phyloP scores from a whole-genome alignment of 2,113 vertebrate genomes.

The Eolophus roseicapilla region DNA sequence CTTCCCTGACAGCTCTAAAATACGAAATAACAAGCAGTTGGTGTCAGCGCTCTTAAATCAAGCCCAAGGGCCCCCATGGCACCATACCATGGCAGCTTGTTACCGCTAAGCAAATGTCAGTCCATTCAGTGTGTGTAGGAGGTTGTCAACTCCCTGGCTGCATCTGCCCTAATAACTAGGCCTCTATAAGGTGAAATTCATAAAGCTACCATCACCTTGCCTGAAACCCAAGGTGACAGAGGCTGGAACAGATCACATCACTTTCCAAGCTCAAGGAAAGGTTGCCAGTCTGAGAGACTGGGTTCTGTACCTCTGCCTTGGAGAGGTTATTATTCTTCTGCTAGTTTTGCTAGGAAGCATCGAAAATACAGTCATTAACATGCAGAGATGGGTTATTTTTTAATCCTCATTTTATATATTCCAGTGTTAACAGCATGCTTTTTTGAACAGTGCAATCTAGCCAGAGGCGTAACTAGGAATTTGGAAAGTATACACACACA shows the following conservation, averaged over 20 bases:
- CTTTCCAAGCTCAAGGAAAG: neutral
- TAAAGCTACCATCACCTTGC: neutral
- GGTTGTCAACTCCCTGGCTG: constrained; percentile 76
- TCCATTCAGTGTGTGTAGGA: constrained; percentile 66
- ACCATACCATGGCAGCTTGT: constrained; percentile 79
- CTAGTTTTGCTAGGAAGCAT: neutral
- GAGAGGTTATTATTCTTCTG: neutral
- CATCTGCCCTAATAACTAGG: constrained; percentile 61
- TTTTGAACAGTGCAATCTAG: neutral
- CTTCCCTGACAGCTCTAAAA: constrained; percentile 86
- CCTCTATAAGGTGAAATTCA: constrained; percentile 52
- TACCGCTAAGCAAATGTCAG: constrained; percentile 85
- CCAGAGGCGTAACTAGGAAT: constrained; percentile 22
- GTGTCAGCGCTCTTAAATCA: constrained; percentile 84
- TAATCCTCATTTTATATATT: constrained; percentile 5
- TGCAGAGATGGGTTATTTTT: neutral
- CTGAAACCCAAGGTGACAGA: constrained; percentile 33
- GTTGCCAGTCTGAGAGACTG: neutral
- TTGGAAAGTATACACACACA: constrained; percentile 36
- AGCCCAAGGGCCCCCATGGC: constrained; percentile 80
- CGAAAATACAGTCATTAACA: neutral
- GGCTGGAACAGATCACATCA: neutral
- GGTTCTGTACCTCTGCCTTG: neutral
- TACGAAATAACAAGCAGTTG: constrained; percentile 86
- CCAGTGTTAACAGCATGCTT: neutral